Evolutionary conservation across 2,888 invertebrate species (phyloP), one percentile per base, ranked within the genome.

Genomic region (Tipula helvola): DNA sequence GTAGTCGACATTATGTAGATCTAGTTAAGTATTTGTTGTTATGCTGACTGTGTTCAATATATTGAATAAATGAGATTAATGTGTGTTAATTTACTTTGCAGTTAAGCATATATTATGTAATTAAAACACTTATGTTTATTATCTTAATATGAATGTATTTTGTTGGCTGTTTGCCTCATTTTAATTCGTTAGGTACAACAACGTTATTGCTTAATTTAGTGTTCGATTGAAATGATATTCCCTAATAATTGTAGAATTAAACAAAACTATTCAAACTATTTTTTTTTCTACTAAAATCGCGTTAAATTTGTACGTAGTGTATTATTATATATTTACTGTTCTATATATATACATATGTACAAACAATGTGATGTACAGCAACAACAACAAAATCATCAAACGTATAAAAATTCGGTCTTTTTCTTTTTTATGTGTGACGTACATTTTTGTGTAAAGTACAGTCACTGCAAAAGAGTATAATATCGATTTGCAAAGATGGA

Each of bases 401-500:
- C 71, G 28, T 71, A 71, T 71, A 85, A 41, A 85, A 71, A 71
- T 71, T 86, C 47, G 86, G 42, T 86, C 86, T 86, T 44, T 44
- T 84, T 84, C 84, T 71, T 71, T n/a, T 84, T 84, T 86, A 36
- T 86, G 39, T 57, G 86, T 86, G 86, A 86, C 86, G 86, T 86
- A 86, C 57, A 71, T 71, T 71, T 71, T 57, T 86, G 86, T 86
- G 57, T 86, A 86, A 86, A 47, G 86, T 86, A 86, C 86, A 86
- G 86, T 57, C 86, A 86, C 39, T 85, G 57, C 86, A 87, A 86
- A 83, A 86, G 87, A 85, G 86, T 86, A 93, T 93, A 92, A 93
- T 93, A 93, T 93, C 93, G 93, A 93, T 93, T 93, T 93, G 93
- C 93, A 92, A 93, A 93, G 93, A 93, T 92, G 93, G 92, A 92